Conservation (phyloP, 2,888 invertebrate genomes). For the Sinotaia quadrata region DNA sequence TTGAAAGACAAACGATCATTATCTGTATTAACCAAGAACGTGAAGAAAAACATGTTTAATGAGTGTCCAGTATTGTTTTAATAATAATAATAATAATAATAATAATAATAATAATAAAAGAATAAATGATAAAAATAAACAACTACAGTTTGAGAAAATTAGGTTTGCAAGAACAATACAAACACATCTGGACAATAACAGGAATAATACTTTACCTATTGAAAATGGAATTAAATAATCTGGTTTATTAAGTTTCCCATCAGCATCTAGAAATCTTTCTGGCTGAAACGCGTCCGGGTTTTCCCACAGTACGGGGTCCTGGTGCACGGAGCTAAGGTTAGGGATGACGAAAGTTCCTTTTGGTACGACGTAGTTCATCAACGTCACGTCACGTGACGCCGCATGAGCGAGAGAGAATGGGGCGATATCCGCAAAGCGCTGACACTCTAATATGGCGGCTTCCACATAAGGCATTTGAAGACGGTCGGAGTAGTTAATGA, state of each 20-base stretch:
- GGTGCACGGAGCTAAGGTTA: constrained; percentile 61
- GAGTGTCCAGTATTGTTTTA: too few relatives aligned
- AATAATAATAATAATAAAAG: not conserved
- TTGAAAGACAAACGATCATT: too few relatives aligned
- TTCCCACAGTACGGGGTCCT: constrained; percentile 60
- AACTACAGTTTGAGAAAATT: not conserved
- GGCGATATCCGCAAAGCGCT: constrained; percentile 45
- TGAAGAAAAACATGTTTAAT: too few relatives aligned
- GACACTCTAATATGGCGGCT: constrained; percentile 53
- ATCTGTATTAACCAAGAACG: too few relatives aligned
- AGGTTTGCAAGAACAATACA: not conserved
- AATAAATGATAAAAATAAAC: not conserved
- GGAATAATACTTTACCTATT: constrained; percentile 47
- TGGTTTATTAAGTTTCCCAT: constrained; percentile 47
- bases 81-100: not conserved
- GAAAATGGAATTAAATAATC: constrained; percentile 60
- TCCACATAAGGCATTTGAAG: constrained; percentile 44
- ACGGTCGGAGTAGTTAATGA: constrained; percentile 43
- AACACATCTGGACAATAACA: not conserved
- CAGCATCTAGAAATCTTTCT: constrained; percentile 53
- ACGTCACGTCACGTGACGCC: constrained; percentile 42
- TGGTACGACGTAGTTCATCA: constrained; percentile 53
- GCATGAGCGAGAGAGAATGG: constrained; percentile 51
- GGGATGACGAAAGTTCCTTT: constrained; percentile 57
- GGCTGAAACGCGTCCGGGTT: constrained; percentile 56